Base-by-base conservation (phyloP, 1,140 invertebrate species). In the Harpegnathos saltator region DNA sequence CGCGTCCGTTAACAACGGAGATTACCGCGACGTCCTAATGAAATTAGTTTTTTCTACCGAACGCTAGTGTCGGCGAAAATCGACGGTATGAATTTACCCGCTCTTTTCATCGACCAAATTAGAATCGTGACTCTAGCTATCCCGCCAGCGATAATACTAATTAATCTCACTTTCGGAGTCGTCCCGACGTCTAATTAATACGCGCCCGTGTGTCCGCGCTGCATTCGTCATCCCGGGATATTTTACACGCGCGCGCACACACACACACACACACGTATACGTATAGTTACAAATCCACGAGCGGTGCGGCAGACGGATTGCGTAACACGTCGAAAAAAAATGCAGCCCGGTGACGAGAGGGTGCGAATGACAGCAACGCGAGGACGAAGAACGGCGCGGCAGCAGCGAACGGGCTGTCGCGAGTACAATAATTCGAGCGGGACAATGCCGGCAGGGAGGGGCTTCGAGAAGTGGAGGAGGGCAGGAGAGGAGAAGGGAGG, bases 361-460 rank as follows among this genome's bases (percentile, higher is more conserved):
- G 75, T 69, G 75, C 75, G 54, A 69, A 80, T 80, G 65, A 75
- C 52, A 85, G 77, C 44, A 85, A 74, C 50, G 61, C 38, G 62
- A 62, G 24, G 82, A 80, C 73, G 72, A 84, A 71, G 71, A 78
- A 85, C 62, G 77, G 74, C 81, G n/a, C 29, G 29, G n/a, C n/a
- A n/a, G n/a, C 29, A 33, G 33, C 65, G 38, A 80, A 56, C 69
- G 61, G 52, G 71, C 69, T 33, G 48, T 44, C 84, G 68, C 63
- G 84, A 44, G 33, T 73, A 86, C 56, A 86, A 85, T 86, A 85
- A 85, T 85, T 72, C 71, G 22, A 52, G 44, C 61, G 71, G 26
- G 29, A 81, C 66, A 62, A 86, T 83, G 65, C 54, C 58, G 61
- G 17, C 12, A 44, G 38, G 26, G 61, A 63, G 38, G 7, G 17